phyloP scores from a whole-genome alignment of 1,140 invertebrate species.

The Heliconius hewitsoni region DNA sequence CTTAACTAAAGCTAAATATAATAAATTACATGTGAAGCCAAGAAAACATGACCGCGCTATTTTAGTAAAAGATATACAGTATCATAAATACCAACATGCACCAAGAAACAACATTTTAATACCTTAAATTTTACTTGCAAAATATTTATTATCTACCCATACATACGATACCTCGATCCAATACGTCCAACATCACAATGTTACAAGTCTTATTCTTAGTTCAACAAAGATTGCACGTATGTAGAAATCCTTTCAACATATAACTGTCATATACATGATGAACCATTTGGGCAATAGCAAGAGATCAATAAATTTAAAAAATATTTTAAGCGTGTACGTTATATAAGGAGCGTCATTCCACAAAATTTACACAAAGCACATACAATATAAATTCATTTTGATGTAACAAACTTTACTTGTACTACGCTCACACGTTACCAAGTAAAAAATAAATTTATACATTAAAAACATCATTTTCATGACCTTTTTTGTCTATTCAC shows the following conservation, averaged over 20 bases:
- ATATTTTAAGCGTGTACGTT: neutral
- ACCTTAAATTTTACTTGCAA: neutral
- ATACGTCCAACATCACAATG: no score
- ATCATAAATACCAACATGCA: conserved; percentile 10
- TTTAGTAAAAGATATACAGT: conserved; percentile 1
- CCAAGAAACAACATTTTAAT: neutral
- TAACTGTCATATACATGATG: neutral
- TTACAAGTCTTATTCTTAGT: no score
- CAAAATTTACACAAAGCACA: neutral
- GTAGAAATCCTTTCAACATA: no score
- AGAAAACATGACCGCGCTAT: conserved; percentile 33
- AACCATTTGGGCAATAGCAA: neutral
- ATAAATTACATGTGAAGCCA: conserved; percentile 21
- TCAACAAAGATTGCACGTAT: no score
- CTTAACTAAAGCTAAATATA: conserved; percentile 23
- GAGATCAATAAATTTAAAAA: neutral
- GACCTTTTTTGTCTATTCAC: neutral
- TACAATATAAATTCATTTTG: neutral
- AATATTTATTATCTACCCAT: neutral
- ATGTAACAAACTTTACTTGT: neutral
- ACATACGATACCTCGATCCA: neutral
- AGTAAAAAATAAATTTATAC: no score
- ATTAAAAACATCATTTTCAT: neutral
- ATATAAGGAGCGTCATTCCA: neutral
- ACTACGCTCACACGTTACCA: no score